A percentile compares a stretch with the other conserved stretches of the same genome.
phyloP scores from a whole-genome alignment of 2,113 vertebrate species.

The Neogobius melanostomus region DNA sequence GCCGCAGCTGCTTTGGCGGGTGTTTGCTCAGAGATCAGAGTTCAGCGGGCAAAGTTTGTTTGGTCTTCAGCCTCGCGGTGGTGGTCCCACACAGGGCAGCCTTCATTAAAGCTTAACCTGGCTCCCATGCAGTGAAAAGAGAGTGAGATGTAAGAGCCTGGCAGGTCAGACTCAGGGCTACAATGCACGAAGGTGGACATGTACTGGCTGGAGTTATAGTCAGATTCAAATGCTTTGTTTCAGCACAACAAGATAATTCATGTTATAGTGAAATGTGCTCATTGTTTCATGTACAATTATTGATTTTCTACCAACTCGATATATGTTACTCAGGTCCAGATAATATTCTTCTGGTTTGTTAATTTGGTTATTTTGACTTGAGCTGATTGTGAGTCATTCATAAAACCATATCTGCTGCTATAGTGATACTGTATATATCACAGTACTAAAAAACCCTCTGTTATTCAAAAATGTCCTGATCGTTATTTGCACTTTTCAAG shows the following conservation, averaged over 20 bases:
- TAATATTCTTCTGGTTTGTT: background rate
- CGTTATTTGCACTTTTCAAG: conserved; percentile 11
- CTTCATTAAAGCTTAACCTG: conserved; percentile 57
- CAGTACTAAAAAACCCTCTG: too few species aligned
- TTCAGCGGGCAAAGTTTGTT: conserved; percentile 67
- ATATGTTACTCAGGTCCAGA: background rate
- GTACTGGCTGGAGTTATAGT: background rate
- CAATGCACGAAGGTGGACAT: background rate
- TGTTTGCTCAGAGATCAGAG: conserved; percentile 67
- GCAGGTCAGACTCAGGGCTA: conserved; percentile 19
- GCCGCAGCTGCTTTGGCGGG: conserved; percentile 38
- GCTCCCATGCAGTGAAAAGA: conserved; percentile 30
- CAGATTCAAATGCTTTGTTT: background rate
- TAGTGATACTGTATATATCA: too few species aligned
- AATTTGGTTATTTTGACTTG: background rate
- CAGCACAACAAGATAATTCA: background rate
- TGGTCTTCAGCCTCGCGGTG: conserved; percentile 51
- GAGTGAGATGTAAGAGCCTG: conserved; percentile 6
- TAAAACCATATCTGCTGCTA: background rate
- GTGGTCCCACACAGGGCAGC: conserved; percentile 58
- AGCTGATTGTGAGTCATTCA: background rate
- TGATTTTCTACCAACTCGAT: background rate
- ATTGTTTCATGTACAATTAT: background rate
- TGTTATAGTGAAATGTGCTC: background rate
- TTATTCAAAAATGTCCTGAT: conserved; percentile 5